phyloP scores from a whole-genome alignment of 1,140 invertebrate species.

The Bradysia coprophila region DNA sequence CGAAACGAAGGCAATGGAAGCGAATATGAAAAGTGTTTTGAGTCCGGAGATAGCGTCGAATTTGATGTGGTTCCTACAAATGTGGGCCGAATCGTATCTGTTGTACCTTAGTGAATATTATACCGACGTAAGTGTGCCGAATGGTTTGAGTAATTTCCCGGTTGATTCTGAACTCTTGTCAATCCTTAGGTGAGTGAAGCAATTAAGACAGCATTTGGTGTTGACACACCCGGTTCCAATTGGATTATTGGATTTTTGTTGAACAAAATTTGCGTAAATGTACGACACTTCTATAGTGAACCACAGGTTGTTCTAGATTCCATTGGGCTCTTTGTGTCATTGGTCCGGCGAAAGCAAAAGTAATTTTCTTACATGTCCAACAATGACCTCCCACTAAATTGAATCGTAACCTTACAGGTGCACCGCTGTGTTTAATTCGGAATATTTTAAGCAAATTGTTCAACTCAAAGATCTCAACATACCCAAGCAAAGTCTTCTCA shows the following conservation, averaged over 20 bases:
- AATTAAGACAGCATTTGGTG: background rate
- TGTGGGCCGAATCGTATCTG: slow-evolving; percentile 49
- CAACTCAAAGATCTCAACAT: slow-evolving; percentile 24
- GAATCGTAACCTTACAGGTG: too few relatives aligned
- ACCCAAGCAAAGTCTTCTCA: background rate
- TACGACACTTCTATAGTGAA: background rate
- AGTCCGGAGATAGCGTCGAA: slow-evolving; percentile 54
- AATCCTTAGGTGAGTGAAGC: background rate
- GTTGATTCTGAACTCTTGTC: too few relatives aligned
- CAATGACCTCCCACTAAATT: too few relatives aligned
- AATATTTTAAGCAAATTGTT: slow-evolving; percentile 1
- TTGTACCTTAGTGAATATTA: slow-evolving; percentile 43
- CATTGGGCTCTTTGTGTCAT: background rate
- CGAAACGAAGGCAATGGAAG: slow-evolving; percentile 38
- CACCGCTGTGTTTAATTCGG: background rate
- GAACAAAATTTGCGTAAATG: slow-evolving; percentile 2
- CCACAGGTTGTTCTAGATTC: background rate
- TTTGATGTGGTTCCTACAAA: slow-evolving; percentile 51
- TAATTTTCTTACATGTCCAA: too few relatives aligned
- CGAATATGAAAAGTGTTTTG: slow-evolving; percentile 25
- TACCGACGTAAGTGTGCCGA: slow-evolving; percentile 31
- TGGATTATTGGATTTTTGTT: background rate
- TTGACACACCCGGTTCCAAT: background rate
- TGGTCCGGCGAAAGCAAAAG: background rate
- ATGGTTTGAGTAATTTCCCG: too few relatives aligned